Evolutionary conservation across 2,797 vertebrate genomes (phyloP), one percentile per base, ranked within the genome.

Genomic region (Sphenopsis melanotis): DNA sequence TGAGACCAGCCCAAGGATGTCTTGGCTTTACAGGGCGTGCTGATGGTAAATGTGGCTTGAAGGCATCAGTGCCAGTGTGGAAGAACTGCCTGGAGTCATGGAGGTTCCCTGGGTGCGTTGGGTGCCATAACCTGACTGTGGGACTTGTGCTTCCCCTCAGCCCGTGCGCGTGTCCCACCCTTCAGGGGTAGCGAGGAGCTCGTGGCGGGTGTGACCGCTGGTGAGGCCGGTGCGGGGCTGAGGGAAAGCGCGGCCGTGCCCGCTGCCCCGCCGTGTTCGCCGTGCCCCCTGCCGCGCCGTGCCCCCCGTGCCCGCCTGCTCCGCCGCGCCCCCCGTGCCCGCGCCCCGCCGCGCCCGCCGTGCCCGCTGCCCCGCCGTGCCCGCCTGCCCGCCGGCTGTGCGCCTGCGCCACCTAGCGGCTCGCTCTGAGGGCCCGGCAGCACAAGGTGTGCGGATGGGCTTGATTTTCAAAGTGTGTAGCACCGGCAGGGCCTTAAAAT

Each of bases 371-470:
- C 50, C 17, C 29, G 29, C 46, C 42, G 44, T 6, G 44, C 21
- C 21, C 21, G 44, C 44, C 24, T 27, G 47, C 30, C 64, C 50
- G 47, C 61, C 19, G 47, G 8, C 87, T 76, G 79, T 83, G 71
- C 64, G 56, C 42, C 71, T 26, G 50, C 87, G 29, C 87, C 87
- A 89, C 87, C 87, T 83, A 65, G 87, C 80, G 87, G 87, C 44
- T 23, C 3, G 14, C 37, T 10, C 49, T 83, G 78, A 69, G 56
- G 63, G 78, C 56, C 41, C 41, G 23, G n/a, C 12, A 0, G 2
- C 32, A 0, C 47, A 2, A 6, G 24, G 9, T 1, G 37, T 2
- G 32, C 1, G 6, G 11, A 1, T 8, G 5, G 2, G 13, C 0
- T 12, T 27, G 6, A 0, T 34, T 39, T 34, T 23, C 5, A 0